Evolutionary conservation across 23 tunicate genomes (phyloP).

Genomic region (Phallusia fumigata): DNA sequence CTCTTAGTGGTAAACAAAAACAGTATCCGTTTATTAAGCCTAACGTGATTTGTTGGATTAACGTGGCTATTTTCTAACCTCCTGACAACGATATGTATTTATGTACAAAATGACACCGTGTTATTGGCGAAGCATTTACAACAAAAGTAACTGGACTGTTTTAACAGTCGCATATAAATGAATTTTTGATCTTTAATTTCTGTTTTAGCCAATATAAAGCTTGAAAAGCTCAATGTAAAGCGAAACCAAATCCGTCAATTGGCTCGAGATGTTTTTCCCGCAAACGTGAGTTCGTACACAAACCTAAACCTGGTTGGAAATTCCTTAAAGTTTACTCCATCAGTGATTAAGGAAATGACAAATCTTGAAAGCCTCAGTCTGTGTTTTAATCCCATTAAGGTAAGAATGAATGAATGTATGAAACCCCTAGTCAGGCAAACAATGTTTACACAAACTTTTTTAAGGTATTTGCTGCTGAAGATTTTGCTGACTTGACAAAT

Average conservation of each 20-base stretch:
- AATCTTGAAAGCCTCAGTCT: conserved; percentile 35
- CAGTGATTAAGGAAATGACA: conserved; percentile 60
- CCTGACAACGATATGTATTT: too few species aligned
- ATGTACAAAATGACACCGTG: too few species aligned
- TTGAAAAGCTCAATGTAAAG: conserved; percentile 47
- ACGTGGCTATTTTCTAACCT: too few species aligned
- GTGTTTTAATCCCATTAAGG: conserved; percentile 73
- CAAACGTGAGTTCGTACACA: conserved; percentile 35
- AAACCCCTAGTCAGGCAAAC: not conserved
- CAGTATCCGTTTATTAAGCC: not conserved
- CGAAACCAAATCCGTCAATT: conserved; percentile 26
- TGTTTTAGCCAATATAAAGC: conserved; percentile 35
- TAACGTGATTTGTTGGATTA: too few species aligned
- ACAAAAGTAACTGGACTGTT: too few species aligned
- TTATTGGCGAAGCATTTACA: too few species aligned
- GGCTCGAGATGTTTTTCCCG: conserved; percentile 46
- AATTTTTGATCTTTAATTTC: too few species aligned
- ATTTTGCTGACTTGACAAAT: conserved; percentile 34
- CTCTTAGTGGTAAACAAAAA: conserved; percentile 31
- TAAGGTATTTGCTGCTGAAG: conserved; percentile 45
- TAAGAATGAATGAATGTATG: not conserved
- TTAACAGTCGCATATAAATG: too few species aligned
- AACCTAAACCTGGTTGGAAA: conserved; percentile 45
- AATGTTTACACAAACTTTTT: not conserved
- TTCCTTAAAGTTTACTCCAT: conserved; percentile 30